Base-by-base conservation (phyloP, 2,113 vertebrate genomes). In the Dissostichus mawsoni region DNA sequence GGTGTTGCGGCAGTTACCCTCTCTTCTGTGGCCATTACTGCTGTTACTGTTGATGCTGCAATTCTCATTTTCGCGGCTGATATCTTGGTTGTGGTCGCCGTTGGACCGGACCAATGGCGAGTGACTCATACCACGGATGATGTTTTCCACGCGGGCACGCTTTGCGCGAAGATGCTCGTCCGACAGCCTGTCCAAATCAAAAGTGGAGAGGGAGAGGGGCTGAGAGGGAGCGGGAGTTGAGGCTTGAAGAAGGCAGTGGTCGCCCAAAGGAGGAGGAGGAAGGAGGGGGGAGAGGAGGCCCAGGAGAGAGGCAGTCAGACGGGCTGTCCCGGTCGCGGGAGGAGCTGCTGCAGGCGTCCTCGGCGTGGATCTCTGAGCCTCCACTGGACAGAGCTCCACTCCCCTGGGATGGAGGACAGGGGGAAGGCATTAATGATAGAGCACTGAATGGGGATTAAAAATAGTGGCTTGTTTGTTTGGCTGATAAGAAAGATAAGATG, bases 81-180 rank as follows among this genome's bases (percentile, higher is more conserved):
- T 48, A 0, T 92, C 90, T 50, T 85, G 83, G 68, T 52, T 56
- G 87, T 78, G 90, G 45, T 91, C 85, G 2, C 73, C 45, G 90
- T 88, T 95, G 90, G 96, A 93, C 91, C 96, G 94, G 89, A 98
- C 96, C 93, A 98, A 92, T 8, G 98, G 98, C 80, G 98, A 99
- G 95, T 99, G 98, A 92, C 98, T 99, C 98, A 99, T 99, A 80
- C 98, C 98, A 66, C 98, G 97, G 91, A 99, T 99, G 86, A 99
- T 99, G 95, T 98, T 99, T 92, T 99, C 98, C 88, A 99, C 98
- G 16, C 98, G 96, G 81, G 98, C 98, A 13, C 98, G 97, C 89
- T 99, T 99, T 72, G 98, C 98, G 81, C 97, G 97, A 87, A 99
- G 97, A 96, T 99, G 98, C 93, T 99, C 98, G 0, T 99, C 98